Base-by-base conservation (phyloP, 2,888 invertebrate species). In the Pheosia gnoma region DNA sequence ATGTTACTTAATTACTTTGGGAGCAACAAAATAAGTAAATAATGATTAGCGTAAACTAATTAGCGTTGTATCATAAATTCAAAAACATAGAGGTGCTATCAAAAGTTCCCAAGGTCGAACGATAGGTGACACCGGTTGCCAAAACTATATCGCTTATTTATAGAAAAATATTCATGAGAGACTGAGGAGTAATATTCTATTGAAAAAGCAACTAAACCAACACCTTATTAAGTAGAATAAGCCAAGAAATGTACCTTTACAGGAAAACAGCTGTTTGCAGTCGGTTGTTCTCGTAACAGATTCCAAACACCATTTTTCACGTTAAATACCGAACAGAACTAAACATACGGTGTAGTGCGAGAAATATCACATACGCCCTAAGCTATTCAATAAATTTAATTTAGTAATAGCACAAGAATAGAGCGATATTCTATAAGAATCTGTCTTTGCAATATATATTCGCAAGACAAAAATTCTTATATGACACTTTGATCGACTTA, bases 261-360 rank as follows among this genome's bases (percentile, higher is more conserved):
- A 87, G 75, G 73, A 80, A 86, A 88, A 88, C 91, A 91, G 88
- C 85, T 89, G 88, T 82, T 77, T 70, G 72, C 70, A 84, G 63
- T 74, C 59, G 71, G 65, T 57, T 54, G 52, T 70, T 78, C 71
- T 73, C 72, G 63, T 71, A 81, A 66, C 67, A 69, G 41, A 71
- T 64, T 39, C 63, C 68, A 69, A 41, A 78, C 61, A 75, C 67
- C 87, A 87, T 90, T 69, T 67, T 85, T 89, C 75, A 89, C 84
- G 82, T 84, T 63, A 63, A 59, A 75, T 53, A 70, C 57, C 51
- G 45, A 52, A 59, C 8, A 37, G 59, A 52, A 53, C 47, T 36
- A 60, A 62, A 67, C 63, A 57, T 62, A 53, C 11, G 60, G 72
- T 70, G 62, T 41, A 51, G 4, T 36, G 49, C 56, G 45, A 6